Evolutionary conservation across 2,113 vertebrate species (phyloP), one percentile per base, ranked within the genome.

Genomic region (Eolophus roseicapilla): DNA sequence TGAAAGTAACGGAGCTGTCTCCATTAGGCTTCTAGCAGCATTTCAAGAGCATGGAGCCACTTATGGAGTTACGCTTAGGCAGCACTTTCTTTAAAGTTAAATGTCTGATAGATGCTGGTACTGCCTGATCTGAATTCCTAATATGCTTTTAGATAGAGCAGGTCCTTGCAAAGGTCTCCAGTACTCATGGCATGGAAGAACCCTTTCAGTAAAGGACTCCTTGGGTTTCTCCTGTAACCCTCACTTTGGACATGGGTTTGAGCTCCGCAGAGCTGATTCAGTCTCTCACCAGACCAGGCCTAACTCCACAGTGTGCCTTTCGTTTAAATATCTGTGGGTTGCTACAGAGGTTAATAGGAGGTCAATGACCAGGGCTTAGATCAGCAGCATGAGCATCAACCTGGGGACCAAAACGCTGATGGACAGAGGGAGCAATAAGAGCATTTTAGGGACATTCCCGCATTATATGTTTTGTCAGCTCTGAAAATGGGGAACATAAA

Each of bases 11-110:
- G 55, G 83, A 90, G 83, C 64, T 0, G 1, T 23, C 49, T 93
- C 83, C 76, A 62, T 92, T 85, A 67, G 62, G 78, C 88, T 81
- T 92, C 93, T 76, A 96, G 94, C 41, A 79, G 79, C 0, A 2
- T 49, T 96, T 97, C 93, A 96, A 97, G 97, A 95, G 92, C 52
- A n/a, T 78, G 91, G 46, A 96, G 55, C 94, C 78, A 76, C 91
- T 96, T 89, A 53, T 4, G 77, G 83, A 94, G 74, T 95, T 86
- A 92, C 2, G 8, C 86, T 83, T 88, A 89, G 84, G 65, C 90
- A 93, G 94, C 69, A 37, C 35, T 95, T 98, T 93, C 87, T 95
- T 82, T 82, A 93, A 94, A 88, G 52, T 88, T 52, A 47, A 93
- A 88, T 77, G 50, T 63, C 70, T 92, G 68, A 89, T 87, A 96